These are phyloP conservation scores for Stylophora pistillata DNA, from an alignment of 64 coral and sea anemone genomes.

Conservation along the genomic window DNA sequence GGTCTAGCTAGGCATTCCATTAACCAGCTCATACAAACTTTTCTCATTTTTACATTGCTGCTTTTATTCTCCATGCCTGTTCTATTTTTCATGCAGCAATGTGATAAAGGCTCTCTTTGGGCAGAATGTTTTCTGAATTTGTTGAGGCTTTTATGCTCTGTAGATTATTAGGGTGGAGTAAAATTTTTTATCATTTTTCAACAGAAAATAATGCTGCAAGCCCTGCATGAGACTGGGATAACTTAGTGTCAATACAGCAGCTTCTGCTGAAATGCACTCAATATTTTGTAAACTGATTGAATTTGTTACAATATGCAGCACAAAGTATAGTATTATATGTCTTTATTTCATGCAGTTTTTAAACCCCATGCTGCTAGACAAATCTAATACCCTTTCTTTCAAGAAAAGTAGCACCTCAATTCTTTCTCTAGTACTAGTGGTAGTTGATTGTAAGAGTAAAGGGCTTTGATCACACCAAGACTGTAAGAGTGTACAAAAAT, in stretches of 20 bases:
- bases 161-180: neutral
- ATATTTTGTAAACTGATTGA: neutral
- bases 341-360: neutral
- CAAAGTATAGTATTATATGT: neutral
- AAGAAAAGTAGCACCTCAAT: too few relatives aligned
- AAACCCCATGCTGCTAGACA: neutral
- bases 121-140: constrained; percentile 5
- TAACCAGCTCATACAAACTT: too few relatives aligned
- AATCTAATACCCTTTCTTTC: neutral
- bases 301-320: neutral
- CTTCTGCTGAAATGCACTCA: neutral
- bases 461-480: too few relatives aligned
- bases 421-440: too few relatives aligned
- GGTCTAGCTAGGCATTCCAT: too few relatives aligned
- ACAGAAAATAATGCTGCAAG: neutral
- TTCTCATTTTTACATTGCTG: too few relatives aligned
- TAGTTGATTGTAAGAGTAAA: neutral
- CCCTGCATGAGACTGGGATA: neutral
- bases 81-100: too few relatives aligned
- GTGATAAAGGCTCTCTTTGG: too few relatives aligned
- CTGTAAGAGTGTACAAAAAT: too few relatives aligned
- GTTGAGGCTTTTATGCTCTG: neutral
- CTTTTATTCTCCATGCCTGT: too few relatives aligned
- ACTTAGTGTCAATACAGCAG: neutral
- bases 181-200: neutral